Conservation (phyloP, 2,797 vertebrate species). For the Clarias pachynema region DNA sequence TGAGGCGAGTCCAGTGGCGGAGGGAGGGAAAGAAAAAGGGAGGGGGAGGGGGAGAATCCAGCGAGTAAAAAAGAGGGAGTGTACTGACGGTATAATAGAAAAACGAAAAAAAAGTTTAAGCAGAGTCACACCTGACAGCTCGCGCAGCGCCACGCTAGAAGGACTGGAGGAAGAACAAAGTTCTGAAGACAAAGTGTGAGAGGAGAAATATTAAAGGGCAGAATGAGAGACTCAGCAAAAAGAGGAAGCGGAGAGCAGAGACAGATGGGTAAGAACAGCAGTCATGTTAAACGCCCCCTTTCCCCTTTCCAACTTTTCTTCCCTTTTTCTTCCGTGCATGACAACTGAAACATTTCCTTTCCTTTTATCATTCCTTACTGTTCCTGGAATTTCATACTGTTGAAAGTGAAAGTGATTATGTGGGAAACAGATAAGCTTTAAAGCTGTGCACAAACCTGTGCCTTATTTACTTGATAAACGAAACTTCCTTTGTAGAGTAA, state of each 20-base stretch:
- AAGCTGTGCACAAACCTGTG: neutral
- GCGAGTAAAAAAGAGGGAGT: constrained; percentile 74
- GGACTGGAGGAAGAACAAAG: constrained; percentile 27
- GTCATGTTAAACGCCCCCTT: neutral
- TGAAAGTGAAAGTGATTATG: neutral
- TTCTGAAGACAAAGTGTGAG: constrained; percentile 32
- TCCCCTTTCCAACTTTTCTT: constrained; percentile 3
- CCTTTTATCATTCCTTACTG: neutral
- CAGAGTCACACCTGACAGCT: constrained; percentile 51
- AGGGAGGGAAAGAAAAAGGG: constrained; percentile 49
- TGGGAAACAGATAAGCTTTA: neutral
- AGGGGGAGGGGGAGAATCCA: constrained; percentile 30
- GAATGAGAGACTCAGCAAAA: constrained; percentile 78
- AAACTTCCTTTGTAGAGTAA: neutral
- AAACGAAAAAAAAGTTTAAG: constrained; percentile 68
- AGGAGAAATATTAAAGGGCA: constrained; percentile 38
- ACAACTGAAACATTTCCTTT: neutral
- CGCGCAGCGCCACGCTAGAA: constrained; percentile 19
- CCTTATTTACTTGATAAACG: neutral
- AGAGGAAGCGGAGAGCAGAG: constrained; percentile 70
- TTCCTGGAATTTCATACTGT: neutral
- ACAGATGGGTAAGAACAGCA: constrained; percentile 68
- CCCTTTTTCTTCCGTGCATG: neutral
- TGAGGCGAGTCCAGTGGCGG: constrained; percentile 36
- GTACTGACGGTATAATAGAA: constrained; percentile 56